phyloP scores from a whole-genome alignment of 2,113 vertebrate species.

The Podiceps cristatus region DNA sequence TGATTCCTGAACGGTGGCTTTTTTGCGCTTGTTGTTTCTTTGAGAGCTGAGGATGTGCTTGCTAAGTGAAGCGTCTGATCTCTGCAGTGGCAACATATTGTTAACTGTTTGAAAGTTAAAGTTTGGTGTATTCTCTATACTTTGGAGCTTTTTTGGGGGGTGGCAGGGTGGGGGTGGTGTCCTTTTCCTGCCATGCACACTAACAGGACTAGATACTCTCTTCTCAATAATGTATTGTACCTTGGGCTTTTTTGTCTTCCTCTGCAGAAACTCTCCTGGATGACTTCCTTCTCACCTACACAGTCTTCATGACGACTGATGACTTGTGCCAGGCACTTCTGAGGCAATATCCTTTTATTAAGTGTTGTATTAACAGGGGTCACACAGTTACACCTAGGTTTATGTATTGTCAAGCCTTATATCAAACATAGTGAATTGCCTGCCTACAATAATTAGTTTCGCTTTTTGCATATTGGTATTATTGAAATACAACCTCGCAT shows the following conservation, averaged over 20 bases:
- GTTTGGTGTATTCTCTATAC: background rate
- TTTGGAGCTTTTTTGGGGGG: background rate
- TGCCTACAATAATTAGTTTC: background rate
- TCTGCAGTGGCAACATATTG: too few relatives aligned
- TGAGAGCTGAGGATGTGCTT: background rate
- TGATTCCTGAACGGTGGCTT: background rate
- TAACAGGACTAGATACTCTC: background rate
- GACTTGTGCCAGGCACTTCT: slow-evolving; percentile 96
- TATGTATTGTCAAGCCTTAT: background rate
- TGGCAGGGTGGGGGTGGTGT: fast-evolving
- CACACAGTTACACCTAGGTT: background rate
- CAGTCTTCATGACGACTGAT: slow-evolving; percentile 94
- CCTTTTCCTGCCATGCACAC: background rate
- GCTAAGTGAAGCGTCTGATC: background rate
- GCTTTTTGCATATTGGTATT: background rate
- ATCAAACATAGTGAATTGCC: background rate
- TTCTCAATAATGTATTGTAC: background rate
- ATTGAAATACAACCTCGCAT: fast-evolving
- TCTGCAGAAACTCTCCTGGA: slow-evolving; percentile 90
- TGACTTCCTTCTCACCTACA: slow-evolving; percentile 96
- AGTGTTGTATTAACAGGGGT: background rate
- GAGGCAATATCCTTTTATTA: slow-evolving; percentile 94
- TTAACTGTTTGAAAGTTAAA: background rate
- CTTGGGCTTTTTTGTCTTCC: slow-evolving; percentile 50
- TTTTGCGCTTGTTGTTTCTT: background rate